A percentile compares a stretch with the other conserved stretches of the same genome.
These are phyloP conservation scores for Drosophila ezoana DNA, from an alignment of 2,888 invertebrate species.

Conservation along the genomic window DNA sequence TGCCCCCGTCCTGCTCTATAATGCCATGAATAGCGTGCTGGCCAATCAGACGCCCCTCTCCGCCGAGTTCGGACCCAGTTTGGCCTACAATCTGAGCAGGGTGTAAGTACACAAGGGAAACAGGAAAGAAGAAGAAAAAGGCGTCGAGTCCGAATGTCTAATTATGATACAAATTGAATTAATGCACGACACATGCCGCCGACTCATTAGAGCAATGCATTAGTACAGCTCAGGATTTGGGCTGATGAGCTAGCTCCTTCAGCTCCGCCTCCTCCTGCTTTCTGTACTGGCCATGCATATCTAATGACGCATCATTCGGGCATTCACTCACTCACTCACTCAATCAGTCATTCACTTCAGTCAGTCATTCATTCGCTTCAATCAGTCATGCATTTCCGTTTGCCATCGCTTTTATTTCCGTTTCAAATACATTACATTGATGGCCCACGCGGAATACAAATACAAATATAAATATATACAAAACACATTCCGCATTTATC, in stretches of 20 bases:
- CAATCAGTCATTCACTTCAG: slow-evolving; percentile 39
- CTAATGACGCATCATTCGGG: slow-evolving; percentile 65
- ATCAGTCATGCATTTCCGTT: slow-evolving; percentile 72
- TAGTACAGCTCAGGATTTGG: slow-evolving; percentile 14
- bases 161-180: slow-evolving; percentile 76
- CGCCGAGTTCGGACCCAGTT: slow-evolving; percentile 30
- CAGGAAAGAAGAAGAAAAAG: not conserved
- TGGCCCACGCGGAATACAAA: slow-evolving; percentile 43
- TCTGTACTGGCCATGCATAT: slow-evolving; percentile 63
- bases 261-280: slow-evolving; percentile 6
- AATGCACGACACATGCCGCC: slow-evolving; percentile 46
- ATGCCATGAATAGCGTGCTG: slow-evolving; percentile 62
- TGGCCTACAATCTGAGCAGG: slow-evolving; percentile 60
- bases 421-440: slow-evolving; percentile 72
- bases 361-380: slow-evolving; percentile 37
- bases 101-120: slow-evolving; percentile 49
- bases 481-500: slow-evolving; percentile 35
- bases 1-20: slow-evolving; percentile 62
- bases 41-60: slow-evolving; percentile 63
- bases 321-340: slow-evolving; percentile 36
- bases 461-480: slow-evolving; percentile 17
- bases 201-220: slow-evolving; percentile 1
- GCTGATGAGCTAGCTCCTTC: slow-evolving; percentile 32
- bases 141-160: slow-evolving; percentile 41
- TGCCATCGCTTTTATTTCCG: slow-evolving; percentile 67